These are phyloP conservation scores for Campylorhamphus procurvoides DNA, from an alignment of 2,113 vertebrate species.

Conservation along the genomic window DNA sequence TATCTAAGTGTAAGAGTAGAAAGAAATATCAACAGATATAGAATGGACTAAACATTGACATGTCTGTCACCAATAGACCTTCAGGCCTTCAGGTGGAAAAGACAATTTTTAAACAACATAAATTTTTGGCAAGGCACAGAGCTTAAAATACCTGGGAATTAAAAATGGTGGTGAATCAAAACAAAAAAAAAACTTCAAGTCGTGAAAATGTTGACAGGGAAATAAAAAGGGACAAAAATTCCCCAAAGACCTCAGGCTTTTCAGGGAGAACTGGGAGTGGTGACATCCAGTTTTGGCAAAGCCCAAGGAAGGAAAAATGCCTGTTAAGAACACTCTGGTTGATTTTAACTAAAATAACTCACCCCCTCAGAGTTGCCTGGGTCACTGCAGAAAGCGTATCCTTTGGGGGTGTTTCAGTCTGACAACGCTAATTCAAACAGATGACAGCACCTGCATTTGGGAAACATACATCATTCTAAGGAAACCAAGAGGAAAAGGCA, in stretches of 20 bases:
- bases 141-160: background rate
- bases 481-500: background rate
- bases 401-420: background rate
- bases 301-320: background rate
- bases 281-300: background rate
- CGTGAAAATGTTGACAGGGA: background rate
- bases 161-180: background rate
- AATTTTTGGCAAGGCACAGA: background rate
- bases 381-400: background rate
- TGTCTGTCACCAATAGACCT: background rate
- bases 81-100: background rate
- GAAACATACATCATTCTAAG: background rate
- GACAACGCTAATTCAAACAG: background rate
- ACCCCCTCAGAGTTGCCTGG: background rate
- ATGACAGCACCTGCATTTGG: background rate
- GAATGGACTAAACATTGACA: background rate
- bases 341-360: conserved; percentile 10
- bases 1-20: background rate
- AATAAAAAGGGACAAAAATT: background rate
- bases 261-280: background rate
- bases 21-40: background rate
- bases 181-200: background rate
- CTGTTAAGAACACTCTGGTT: background rate
- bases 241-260: background rate
- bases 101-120: background rate